phyloP scores from a whole-genome alignment of 2,797 vertebrate genomes.

The Adrianichthys oophorus region DNA sequence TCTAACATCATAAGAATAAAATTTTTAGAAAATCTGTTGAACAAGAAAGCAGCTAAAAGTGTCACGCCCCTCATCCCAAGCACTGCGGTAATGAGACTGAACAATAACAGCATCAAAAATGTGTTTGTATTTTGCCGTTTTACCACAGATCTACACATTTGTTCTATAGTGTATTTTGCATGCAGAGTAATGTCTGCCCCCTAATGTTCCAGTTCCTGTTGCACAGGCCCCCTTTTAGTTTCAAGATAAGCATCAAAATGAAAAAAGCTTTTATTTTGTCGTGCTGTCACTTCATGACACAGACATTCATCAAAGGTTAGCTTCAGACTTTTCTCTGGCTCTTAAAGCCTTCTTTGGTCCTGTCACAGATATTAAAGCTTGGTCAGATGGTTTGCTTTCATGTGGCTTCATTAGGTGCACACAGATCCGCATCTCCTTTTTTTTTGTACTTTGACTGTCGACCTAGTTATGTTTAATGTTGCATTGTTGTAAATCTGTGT shows the following conservation, averaged over 20 bases:
- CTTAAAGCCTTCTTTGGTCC: not conserved
- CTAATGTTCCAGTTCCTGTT: constrained; percentile 30
- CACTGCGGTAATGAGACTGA: constrained; percentile 11
- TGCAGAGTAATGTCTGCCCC: not conserved
- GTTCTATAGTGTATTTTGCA: too few relatives aligned
- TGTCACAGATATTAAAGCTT: too few relatives aligned
- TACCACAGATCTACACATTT: too few relatives aligned
- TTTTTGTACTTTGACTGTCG: not conserved
- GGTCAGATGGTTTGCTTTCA: too few relatives aligned
- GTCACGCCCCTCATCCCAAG: constrained; percentile 3
- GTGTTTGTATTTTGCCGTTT: too few relatives aligned
- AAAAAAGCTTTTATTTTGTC: too few relatives aligned
- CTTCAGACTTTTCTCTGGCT: constrained; percentile 2
- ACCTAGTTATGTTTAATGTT: not conserved
- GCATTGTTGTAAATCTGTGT: not conserved
- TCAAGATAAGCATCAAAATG: too few relatives aligned
- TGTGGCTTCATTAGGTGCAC: too few relatives aligned
- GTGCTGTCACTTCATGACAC: not conserved
- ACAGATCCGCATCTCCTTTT: too few relatives aligned
- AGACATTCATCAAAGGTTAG: constrained; percentile 4
- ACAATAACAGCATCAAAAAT: not conserved
- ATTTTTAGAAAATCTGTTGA: not conserved
- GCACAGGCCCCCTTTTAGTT: constrained; percentile 4
- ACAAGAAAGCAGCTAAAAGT: constrained; percentile 1
- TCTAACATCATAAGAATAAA: not conserved